phyloP scores from a whole-genome alignment of 2,888 invertebrate species.

The Silvanus unidentatus region DNA sequence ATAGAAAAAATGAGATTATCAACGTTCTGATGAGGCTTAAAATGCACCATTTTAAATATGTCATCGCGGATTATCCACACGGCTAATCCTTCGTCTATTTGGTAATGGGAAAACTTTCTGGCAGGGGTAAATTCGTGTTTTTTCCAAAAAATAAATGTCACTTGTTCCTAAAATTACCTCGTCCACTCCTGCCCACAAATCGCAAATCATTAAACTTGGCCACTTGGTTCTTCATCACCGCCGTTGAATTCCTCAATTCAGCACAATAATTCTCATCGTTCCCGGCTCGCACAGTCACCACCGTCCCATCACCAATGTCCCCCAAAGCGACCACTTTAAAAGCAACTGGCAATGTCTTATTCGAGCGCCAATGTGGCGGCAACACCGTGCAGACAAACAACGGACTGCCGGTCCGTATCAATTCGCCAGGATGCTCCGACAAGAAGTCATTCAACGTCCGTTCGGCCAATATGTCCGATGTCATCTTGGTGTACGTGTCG shows the following conservation, averaged over 20 bases:
- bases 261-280: conserved; percentile 97
- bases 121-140: no score
- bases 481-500: conserved; percentile 73
- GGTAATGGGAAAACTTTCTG: no score
- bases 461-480: conserved; percentile 77
- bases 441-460: conserved; percentile 77
- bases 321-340: conserved; percentile 93
- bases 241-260: conserved; percentile 86
- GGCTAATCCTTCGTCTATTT: no score
- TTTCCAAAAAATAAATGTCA: no score
- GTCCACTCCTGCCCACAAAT: conserved; percentile 93
- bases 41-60: no score
- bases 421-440: conserved; percentile 87
- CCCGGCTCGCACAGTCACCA: conserved; percentile 88
- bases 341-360: conserved; percentile 92
- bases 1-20: no score
- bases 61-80: no score
- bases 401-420: conserved; percentile 91
- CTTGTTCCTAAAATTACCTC: no score
- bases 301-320: conserved; percentile 89
- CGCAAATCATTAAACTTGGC: conserved; percentile 96
- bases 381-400: conserved; percentile 88
- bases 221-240: conserved; percentile 94
- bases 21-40: no score
- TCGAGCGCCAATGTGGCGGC: conserved; percentile 94